Conservation (phyloP, 2,888 invertebrate species). For the Mythimna impura region DNA sequence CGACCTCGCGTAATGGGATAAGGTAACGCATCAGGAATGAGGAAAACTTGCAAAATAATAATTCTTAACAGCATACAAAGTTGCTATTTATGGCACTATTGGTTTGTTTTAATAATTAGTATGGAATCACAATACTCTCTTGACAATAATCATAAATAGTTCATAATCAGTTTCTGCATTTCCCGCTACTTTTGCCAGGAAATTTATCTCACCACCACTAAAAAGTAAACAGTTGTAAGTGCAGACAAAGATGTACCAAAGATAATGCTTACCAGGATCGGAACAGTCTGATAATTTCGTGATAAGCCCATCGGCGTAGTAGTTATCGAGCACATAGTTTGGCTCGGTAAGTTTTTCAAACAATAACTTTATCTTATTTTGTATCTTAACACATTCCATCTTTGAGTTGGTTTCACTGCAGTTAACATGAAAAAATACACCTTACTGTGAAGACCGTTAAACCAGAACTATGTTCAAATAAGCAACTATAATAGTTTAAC, state of each 20-base stretch:
- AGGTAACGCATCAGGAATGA: background rate
- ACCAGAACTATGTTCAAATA: background rate
- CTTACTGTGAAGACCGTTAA: constrained; percentile 6
- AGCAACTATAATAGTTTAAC: background rate
- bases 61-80: background rate
- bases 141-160: no score
- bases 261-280: constrained; percentile 83
- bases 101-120: constrained; percentile 13
- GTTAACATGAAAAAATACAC: constrained; percentile 36
- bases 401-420: constrained; percentile 13
- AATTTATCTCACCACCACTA: background rate
- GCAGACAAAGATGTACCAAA: background rate
- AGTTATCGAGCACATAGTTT: constrained; percentile 91
- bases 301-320: constrained; percentile 92
- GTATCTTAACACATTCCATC: constrained; percentile 75
- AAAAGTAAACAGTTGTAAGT: constrained; percentile 5
- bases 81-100: background rate
- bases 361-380: constrained; percentile 90
- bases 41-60: constrained; percentile 18
- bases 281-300: constrained; percentile 90
- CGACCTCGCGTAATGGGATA: no score
- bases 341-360: constrained; percentile 90
- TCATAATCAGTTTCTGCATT: background rate
- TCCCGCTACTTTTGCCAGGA: background rate
- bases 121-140: background rate